Evolutionary conservation across 2,888 invertebrate species (phyloP), one percentile per base, ranked within the genome.

Genomic region (Macaria notata): DNA sequence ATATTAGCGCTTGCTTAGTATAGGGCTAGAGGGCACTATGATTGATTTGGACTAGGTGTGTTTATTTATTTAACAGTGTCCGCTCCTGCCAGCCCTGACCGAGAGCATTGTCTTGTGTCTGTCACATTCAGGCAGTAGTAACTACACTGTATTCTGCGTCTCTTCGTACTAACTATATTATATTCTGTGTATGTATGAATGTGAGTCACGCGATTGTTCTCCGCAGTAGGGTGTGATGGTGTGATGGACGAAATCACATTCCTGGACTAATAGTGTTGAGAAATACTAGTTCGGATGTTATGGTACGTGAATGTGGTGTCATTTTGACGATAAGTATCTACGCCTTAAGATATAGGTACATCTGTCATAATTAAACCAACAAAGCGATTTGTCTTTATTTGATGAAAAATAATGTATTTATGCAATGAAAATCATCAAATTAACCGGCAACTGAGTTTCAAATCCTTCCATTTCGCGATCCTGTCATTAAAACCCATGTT

Each of bases 171-270:
- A 4, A 41, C n/a, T n/a, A 41, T n/a, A 9, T 5, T 41, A n/a
- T 41, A 8, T 5, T 29, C 30, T 44, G 44, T 44, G 30, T 44
- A 6, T 44, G 6, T 3, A 6, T 3, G 49, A 31, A 44, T 36
- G 48, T 59, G 59, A 59, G 54, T 59, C 59, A 59, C 42, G 8
- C 59, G 51, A 59, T 59, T 55, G 59, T 59, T 54, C n/a, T 50
- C 38, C 1, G 19, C 9, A 7, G 38, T 39, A 54, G 50, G 49
- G 19, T 41, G 43, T 50, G 51, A 50, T 54, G 49, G 19, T 41
- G 43, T 50, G 51, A 50, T 54, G 46, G 59, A 54, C 30, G 47
- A 41, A 49, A 54, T 47, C 47, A 51, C 59, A 59, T 59, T 59
- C 59, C 52, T 52, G 51, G 33, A 47, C 50, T 42, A 19, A n/a